Percentiles rank a stretch among this genome's conserved stretches.
Conservation (phyloP, 2,113 vertebrate genomes). For the Melanocharis versteri region DNA sequence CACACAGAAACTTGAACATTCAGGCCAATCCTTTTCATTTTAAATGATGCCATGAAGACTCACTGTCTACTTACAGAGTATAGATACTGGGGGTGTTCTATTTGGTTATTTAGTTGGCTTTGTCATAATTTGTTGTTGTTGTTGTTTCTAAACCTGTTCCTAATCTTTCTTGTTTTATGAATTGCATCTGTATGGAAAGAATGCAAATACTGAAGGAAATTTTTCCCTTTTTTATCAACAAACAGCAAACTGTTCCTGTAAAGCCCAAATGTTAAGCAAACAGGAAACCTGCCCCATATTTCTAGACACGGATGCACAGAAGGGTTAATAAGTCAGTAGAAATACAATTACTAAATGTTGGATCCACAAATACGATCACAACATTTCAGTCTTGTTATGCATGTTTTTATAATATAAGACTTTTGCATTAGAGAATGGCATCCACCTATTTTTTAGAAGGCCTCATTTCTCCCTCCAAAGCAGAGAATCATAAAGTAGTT, state of each 20-base stretch:
- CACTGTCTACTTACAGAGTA: not conserved
- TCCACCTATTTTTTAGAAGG: not conserved
- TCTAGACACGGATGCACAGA: not conserved
- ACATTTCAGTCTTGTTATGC: not conserved
- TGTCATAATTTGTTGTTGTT: fast-evolving
- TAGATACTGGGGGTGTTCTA: not conserved
- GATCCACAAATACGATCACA: not conserved
- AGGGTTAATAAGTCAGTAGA: not conserved
- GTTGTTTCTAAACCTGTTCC: not conserved
- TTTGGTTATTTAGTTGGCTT: not conserved
- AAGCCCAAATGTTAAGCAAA: not conserved
- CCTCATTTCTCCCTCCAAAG: not conserved
- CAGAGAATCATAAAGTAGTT: not conserved
- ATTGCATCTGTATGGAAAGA: not conserved
- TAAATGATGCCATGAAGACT: not conserved
- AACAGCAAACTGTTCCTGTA: not conserved
- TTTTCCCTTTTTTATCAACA: not conserved
- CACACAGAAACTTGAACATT: not conserved
- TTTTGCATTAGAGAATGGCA: not conserved
- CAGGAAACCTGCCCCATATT: not conserved
- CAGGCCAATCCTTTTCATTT: not conserved
- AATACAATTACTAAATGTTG: not conserved
- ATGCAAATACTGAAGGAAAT: not conserved
- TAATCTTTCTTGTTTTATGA: not conserved
- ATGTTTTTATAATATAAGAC: not conserved